Base-by-base conservation (phyloP, 2,888 invertebrate genomes). In the Achlya flavicornis region DNA sequence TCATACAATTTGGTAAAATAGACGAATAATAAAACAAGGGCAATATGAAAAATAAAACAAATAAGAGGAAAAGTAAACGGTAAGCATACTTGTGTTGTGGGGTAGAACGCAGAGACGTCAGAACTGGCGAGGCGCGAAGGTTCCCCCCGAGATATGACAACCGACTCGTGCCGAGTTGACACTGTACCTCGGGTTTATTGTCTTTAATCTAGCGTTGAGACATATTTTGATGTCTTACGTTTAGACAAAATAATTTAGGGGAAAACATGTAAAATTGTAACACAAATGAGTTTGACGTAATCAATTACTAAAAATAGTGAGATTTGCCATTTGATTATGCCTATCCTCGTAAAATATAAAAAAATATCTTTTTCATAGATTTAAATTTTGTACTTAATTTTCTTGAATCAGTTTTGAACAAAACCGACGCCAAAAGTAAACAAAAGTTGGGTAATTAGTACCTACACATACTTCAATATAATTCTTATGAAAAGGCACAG, bases 161-260 rank as follows among this genome's bases (percentile, higher is more conserved):
- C 70, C 53, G 53, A 19, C 53, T 53, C 19, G 48, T 53, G 19
- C 16, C 53, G 68, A 74, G 70, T 75, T 78, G 79, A 79, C 73
- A 75, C 70, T 74, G 71, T 68, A 72, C 74, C 69, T 70, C 65
- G 65, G 65, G 71, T 78, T 78, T 79, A 82, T 81, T 81, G 80
- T 79, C 74, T 78, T 74, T 72, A 75, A 77, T 77, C 74, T 62
- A 62, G 63, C 41, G 19, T 41, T 41, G 60, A 60, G 26, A 4
- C 41, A 41, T n/a, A 26, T 26, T 26, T 60, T 60, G 11, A 35
- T 16, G 58, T 16, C 58, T 59, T 59, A 38, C 16, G 38, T 32
- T 59, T 38, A 58, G 16, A 53, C 19, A 53, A 38, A n/a, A 58
- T 58, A 58, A 35, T 58, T 58, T 6, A 33, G n/a, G 35, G n/a